Conservation (phyloP, 2,888 invertebrate genomes). For the Leptopterna dolabrata region DNA sequence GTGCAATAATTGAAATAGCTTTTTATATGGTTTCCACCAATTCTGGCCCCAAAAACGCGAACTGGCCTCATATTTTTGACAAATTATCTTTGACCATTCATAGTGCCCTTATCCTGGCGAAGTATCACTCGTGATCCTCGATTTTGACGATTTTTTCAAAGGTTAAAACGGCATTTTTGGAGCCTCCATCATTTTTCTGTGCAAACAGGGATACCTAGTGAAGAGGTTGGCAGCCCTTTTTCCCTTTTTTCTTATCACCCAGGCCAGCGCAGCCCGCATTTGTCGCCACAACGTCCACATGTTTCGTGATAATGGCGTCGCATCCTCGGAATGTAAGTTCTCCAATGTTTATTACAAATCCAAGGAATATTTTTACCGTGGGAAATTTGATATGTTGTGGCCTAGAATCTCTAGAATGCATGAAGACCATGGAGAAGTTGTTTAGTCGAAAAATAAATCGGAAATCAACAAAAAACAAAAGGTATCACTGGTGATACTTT, state of each 20-base stretch:
- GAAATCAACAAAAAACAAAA: neutral
- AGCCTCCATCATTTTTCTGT: neutral
- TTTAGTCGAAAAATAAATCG: neutral
- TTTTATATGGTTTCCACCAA: too few relatives aligned
- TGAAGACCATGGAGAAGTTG: neutral
- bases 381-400: neutral
- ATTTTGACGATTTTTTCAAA: neutral
- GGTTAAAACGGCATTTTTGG: neutral
- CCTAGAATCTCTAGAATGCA: neutral
- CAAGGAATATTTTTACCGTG: neutral
- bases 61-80: too few relatives aligned
- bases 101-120: too few relatives aligned
- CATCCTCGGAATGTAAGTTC: neutral
- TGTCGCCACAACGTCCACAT: neutral
- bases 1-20: too few relatives aligned
- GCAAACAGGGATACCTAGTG: conserved; percentile 7
- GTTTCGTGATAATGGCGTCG: neutral
- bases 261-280: neutral
- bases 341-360: neutral
- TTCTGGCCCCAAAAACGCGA: too few relatives aligned
- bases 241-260: too few relatives aligned
- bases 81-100: too few relatives aligned
- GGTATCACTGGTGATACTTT: neutral
- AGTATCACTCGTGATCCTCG: neutral
- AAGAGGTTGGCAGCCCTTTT: neutral